Evolutionary conservation across 2,113 vertebrate species (phyloP), one percentile per base, ranked within the genome.

Genomic region (Azemiops feae): DNA sequence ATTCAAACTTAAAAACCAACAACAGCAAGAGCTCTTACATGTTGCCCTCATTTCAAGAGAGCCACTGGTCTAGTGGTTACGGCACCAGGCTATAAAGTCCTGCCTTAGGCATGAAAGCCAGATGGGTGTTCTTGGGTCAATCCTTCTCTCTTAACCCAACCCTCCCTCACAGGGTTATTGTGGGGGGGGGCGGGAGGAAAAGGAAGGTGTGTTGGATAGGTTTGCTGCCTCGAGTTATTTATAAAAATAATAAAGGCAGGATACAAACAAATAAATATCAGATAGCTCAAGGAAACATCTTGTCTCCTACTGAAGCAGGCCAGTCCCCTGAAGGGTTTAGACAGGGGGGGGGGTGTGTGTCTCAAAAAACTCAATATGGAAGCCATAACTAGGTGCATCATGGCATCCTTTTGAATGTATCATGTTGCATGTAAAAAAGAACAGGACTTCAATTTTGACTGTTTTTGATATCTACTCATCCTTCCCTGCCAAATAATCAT

Each of bases 11-110:
- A 7, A 74, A 74, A 81, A 74, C 30, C 30, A 74, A 74, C n/a
- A 92, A 95, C 93, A 96, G 94, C 94, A 96, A 95, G 97, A 96
- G 96, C 93, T 91, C 94, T 96, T 95, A 97, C 96, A 97, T 96
- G 96, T 93, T 93, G 90, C 0, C 0, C 94, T 97, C 97, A 97
- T 97, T 97, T 97, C 96, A 94, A 94, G 90, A 64, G 11, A 64
- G 27, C 27, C 60, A 58, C 5, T 58, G 23, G 23, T 58, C 23
- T n/a, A n/a, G 27, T n/a, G 27, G 4, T 64, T 64, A 64, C 30
- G 27, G 27, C 60, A 64, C 11, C 27, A 64, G 1, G 11, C 60
- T 64, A 9, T 27, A n/a, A 64, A 64, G 57, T 27, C 23, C 57
- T 58, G 23, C 22, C 57, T 58, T 58, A 58, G 14, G 27, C 27